Evolutionary conservation across 2,113 vertebrate species (phyloP), one percentile per base, ranked within the genome.

Genomic region (Syrmaticus mikado): DNA sequence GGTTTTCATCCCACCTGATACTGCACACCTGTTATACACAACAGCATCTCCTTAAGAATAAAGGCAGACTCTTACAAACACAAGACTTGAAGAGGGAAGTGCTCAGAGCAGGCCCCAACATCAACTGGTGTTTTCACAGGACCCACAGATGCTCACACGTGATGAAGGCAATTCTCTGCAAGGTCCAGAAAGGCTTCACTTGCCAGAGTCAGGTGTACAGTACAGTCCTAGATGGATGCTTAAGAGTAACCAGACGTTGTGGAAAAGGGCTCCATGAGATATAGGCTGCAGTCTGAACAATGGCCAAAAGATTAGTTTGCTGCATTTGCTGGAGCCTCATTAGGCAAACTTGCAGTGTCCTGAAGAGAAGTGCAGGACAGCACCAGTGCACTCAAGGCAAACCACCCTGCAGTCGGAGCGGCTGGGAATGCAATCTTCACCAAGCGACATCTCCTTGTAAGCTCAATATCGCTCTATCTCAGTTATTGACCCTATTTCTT

Each of bases 321-420:
- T 36, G n/a, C 7, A 11, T 48, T 12, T 15, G 24, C n/a, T 48
- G 50, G 38, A 76, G 43, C 27, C 27, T 38, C 11, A 15, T 17
- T 14, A 58, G 17, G 25, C 14, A 28, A 6, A 6, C 14, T 14
- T 62, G 30, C 46, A 90, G 61, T 15, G 28, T 40, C 32, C 13
- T 5, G 30, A 82, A 14, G 5, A 73, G 10, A 88, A n/a, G 34
- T 20, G 7, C 34, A 76, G 34, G 27, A 20, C 20, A 68, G 27
- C 5, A 60, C 18, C 3, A 6, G 12, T 2, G 11, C 8, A 4
- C 27, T 41, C 9, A 43, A 55, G 34, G 20, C 45, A 82, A 36
- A 0, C 22, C 22, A 8, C 65, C n/a, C 30, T 1, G 0, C 30
- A 34, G 10, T 0, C 0, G 19, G 74, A 11, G 41, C 0, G 0